Evolutionary conservation across 2,113 vertebrate genomes (phyloP), one percentile per base, ranked within the genome.

Genomic region (Pitta sordida): DNA sequence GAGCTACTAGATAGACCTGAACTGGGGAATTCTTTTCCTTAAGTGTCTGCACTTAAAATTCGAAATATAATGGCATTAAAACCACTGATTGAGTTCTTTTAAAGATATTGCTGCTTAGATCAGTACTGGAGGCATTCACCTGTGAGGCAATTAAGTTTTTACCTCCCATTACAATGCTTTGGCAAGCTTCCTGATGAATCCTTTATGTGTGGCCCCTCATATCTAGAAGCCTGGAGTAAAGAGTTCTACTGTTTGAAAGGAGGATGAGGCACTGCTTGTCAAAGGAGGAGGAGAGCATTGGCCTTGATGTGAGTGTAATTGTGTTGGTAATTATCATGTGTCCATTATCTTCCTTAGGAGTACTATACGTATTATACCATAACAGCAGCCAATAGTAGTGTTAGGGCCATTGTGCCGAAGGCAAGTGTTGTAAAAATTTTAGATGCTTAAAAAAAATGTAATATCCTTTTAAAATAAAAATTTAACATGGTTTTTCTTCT

Each of bases 101-200:
- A 87, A 93, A 94, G 89, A 86, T 53, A 46, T 81, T 91, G 71
- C 49, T 60, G 65, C 86, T 94, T 67, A 92, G 73, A 90, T 89
- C 74, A 34, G n/a, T 83, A 94, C 73, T 91, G 86, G 68, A 95
- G 88, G 91, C 76, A 89, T 62, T 95, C 91, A 94, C 86, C 89
- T 94, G 83, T 85, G 79, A 95, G 93, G 77, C 86, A 95, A 74
- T 92, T 94, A 97, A 62, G 74, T 30, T 69, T 92, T 93, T 94
- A 82, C 83, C 56, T 91, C 83, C 70, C 64, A 67, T 90, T 95
- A 81, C 95, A 94, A 79, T 86, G 79, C 87, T 77, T 92, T 96
- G 92, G 96, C 94, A 96, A 83, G 55, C 86, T 97, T 96, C 83
- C 93, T 62, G 80, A 82, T 91, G 91, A 82, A 96, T 94, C 39